Base-by-base conservation (phyloP, 1,140 invertebrate species). In the Plutomurus gul region DNA sequence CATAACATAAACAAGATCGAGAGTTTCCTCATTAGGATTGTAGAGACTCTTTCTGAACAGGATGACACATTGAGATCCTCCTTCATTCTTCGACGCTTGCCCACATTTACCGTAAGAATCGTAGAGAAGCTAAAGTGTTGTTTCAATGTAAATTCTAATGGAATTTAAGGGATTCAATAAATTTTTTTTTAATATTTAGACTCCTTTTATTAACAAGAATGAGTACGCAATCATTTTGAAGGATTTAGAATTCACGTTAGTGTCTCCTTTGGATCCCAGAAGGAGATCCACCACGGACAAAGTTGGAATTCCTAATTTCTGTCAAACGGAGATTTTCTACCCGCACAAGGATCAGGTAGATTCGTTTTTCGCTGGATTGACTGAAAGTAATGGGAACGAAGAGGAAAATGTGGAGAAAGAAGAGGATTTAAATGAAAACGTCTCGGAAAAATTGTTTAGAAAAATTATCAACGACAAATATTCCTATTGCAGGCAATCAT, bases 201-300 rank as follows among this genome's bases (percentile, higher is more conserved):
- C 73, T 13, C 70, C 82, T 0, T 81, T 47, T 47, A 71, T 47
- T 3, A 83, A 80, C 43, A 80, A 47, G n/a, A 83, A 82, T 40
- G 82, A 83, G 39, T 83, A 83, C 43, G 81, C 78, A 10, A 46
- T 83, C 20, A 56, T 83, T 18, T 65, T 83, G 11, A 60, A 81
- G 8, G 73, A 78, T 27, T 47, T 83, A 46, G 39, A 78, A 25
- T 83, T 83, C 40, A 71, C 81, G 0, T 18, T 82, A 0, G 39
- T 13, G 5, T 71, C 81, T 4, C 80, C 77, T n/a, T 22, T 60
- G 10, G 36, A 70, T 10, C 30, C 77, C 0, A 6, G 39, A 18
- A 37, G 76, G 36, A 39, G 75, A 10, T 75, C 75, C 4, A 60
- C 79, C 1, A n/a, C 37, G 0, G 81, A 82, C 27, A 72, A 33